Conservation (phyloP, 2,888 invertebrate genomes). For the Meandrusa payeni region DNA sequence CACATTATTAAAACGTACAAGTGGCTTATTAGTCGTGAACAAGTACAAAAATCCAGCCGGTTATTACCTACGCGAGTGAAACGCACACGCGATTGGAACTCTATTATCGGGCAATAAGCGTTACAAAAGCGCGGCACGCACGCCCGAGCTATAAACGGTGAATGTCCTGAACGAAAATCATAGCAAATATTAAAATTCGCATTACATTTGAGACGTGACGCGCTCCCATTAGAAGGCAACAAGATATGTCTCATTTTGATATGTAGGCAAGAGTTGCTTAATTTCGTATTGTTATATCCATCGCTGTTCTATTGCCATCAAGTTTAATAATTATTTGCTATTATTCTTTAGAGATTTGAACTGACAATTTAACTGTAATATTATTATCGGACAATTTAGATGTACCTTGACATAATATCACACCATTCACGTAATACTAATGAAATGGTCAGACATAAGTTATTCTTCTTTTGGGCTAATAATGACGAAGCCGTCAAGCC, state of each 20-base stretch:
- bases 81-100: constrained; percentile 28
- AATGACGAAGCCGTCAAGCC: no score
- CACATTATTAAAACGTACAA: constrained; percentile 55
- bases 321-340: neutral
- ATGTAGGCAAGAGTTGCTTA: constrained; percentile 39
- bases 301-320: constrained; percentile 24
- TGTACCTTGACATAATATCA: no score
- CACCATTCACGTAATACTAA: no score
- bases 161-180: constrained; percentile 42
- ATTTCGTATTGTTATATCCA: constrained; percentile 30
- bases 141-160: constrained; percentile 13
- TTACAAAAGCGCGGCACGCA: constrained; percentile 1
- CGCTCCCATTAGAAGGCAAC: constrained; percentile 57
- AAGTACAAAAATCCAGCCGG: constrained; percentile 32
- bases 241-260: constrained; percentile 55
- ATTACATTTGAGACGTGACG: constrained; percentile 46
- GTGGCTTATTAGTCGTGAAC: constrained; percentile 66
- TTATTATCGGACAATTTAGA: no score
- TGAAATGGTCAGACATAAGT: no score
- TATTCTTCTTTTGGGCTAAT: no score
- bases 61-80: constrained; percentile 30
- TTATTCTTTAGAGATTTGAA: no score
- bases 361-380: no score
- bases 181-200: constrained; percentile 54
- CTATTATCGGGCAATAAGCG: constrained; percentile 16